Base-by-base conservation (phyloP, 1,140 invertebrate genomes). In the Spodoptera frugiperda region DNA sequence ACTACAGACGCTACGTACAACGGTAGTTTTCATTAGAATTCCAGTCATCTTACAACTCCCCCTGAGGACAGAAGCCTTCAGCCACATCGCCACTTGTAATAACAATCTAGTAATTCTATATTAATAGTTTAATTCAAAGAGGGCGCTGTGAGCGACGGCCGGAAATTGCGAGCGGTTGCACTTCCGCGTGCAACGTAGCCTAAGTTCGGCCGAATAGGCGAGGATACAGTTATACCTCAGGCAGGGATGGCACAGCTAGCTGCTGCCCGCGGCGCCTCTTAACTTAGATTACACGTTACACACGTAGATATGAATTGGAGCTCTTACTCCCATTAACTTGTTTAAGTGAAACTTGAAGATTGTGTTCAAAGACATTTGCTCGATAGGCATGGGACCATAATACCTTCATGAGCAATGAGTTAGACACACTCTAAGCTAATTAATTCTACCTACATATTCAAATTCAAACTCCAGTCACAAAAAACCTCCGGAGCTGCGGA, bases 151-250 rank as follows among this genome's bases (percentile, higher is more conserved):
- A 78, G 75, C 65, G 79, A 77, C 80, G 70, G 74, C 53, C 77
- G 80, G 80, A 82, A 70, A 82, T 82, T 82, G 75, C 74, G 59
- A 44, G 61, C 73, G 75, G 51, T 70, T 70, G 77, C 78, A 80
- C 72, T 77, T 80, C 72, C 76, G 71, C 61, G 44, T 39, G n/a
- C 53, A 71, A 15, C 14, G 21, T 17, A 33, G 48, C 25, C 44
- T 44, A 51, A 51, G 65, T 68, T 68, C 44, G 17, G 19, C 19
- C 6, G 10, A 57, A 0, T 25, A n/a, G 10, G 39, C 17, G 30
- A 11, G 59, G 63, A 21, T 49, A 49, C 46, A 39, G 63, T 48
- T 48, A 65, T 8, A 46, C 12, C 17, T 17, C 21, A 12, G 21
- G 10, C 54, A 57, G 54, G 33, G 33, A 6, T 25, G 25, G 54